Base-by-base conservation (phyloP, 2,888 invertebrate species). In the Harpalus rubripes region DNA sequence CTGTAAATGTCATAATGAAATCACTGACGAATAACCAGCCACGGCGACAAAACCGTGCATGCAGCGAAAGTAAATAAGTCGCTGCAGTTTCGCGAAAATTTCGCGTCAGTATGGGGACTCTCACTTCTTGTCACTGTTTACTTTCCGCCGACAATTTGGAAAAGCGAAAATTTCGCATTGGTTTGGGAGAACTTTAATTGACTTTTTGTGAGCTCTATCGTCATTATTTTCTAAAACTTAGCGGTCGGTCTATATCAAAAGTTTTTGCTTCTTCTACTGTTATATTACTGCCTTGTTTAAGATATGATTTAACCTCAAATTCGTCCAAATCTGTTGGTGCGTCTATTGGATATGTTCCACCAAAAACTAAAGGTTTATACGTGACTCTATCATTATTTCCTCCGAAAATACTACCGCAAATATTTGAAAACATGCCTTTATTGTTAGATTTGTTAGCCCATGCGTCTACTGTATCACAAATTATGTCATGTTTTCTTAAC, bases 281-380 rank as follows among this genome's bases (percentile, higher is more conserved):
- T 7, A 74, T 16, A 7, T 74, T 86, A 87, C 87, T 22, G 41
- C 52, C 52, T 65, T 12, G 65, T 65, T 52, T 79, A 7, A 15
- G 15, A 63, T 41, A 61, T 7, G 58, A 8, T 74, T 74, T 26
- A 18, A 18, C 16, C 0, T 44, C 72, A 44, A 12, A 52, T 18
- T 68, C 26, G n/a, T 56, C 26, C 61, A 59, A 61, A 85, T 86
- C 88, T 44, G 91, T 90, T 39, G 96, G 96, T 88, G 93, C 93
- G 90, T 97, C 97, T 87, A 97, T 97, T 4, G 97, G 97, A 92
- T 94, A 97, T 2, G 97, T 97, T 81, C 97, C 97, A 88, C 96
- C 96, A 90, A 96, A 97, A 86, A 96, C 93, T 72, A 97, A 93
- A 86, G 95, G 95, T 89, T 94, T 94, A 89, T 92, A 94, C 16